A percentile compares a stretch with the other conserved stretches of the same genome.
Evolutionary conservation across 2,113 vertebrate species (phyloP).

Genomic region (Gymnorhina tibicen): DNA sequence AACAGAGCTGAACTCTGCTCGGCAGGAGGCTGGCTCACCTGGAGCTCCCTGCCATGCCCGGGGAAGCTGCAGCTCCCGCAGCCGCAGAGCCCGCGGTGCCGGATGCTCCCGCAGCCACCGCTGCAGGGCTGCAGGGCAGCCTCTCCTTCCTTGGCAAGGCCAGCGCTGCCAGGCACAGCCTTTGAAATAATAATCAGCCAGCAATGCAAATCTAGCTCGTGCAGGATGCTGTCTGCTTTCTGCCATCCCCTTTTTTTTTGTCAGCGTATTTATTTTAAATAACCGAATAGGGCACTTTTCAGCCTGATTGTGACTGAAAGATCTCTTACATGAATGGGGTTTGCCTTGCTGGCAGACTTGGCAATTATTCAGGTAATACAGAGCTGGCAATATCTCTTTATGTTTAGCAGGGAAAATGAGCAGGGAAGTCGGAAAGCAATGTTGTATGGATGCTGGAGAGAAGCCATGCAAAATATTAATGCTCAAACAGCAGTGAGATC

Average conservation of each 20-base stretch:
- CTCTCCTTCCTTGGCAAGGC: not conserved
- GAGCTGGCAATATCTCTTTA: not conserved
- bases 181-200: not conserved
- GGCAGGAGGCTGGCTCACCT: not conserved
- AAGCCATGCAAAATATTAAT: constrained; percentile 13
- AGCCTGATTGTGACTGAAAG: not conserved
- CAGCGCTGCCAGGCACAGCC: not conserved
- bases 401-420: not conserved
- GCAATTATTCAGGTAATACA: not conserved
- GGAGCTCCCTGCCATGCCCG: not conserved
- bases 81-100: not conserved
- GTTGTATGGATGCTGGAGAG: not conserved
- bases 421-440: not conserved
- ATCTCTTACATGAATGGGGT: not conserved
- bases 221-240: not conserved
- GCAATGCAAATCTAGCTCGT: not conserved
- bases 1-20: not conserved
- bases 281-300: not conserved
- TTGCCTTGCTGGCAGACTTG: not conserved
- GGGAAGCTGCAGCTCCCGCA: not conserved
- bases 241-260: not conserved
- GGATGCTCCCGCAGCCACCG: not conserved
- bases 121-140: constrained; percentile 6
- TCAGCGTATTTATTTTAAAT: not conserved
- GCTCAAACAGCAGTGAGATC: not conserved